Conservation (phyloP, 2,113 vertebrate species). For the Leuciscus idus region DNA sequence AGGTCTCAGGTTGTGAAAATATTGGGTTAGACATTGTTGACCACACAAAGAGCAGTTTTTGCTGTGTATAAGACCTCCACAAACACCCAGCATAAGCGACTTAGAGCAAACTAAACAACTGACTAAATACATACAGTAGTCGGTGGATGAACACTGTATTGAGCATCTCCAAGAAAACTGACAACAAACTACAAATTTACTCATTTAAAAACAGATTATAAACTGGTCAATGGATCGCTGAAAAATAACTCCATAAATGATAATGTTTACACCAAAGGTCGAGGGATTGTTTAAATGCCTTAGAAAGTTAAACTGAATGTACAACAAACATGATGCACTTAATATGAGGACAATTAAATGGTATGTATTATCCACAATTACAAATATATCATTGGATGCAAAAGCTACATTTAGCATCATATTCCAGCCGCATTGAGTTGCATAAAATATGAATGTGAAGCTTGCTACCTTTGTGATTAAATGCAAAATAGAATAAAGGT, state of each 20-base stretch:
- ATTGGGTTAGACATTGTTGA: background rate
- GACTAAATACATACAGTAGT: background rate
- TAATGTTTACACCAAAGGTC: slow-evolving; percentile 87
- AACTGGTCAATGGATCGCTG: background rate
- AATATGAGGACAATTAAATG: slow-evolving; percentile 76
- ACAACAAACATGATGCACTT: slow-evolving; percentile 86
- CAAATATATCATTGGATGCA: slow-evolving; percentile 15
- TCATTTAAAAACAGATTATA: slow-evolving; percentile 55
- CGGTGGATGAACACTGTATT: background rate
- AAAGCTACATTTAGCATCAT: slow-evolving; percentile 70
- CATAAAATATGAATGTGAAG: slow-evolving; percentile 18
- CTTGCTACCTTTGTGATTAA: slow-evolving; percentile 15
- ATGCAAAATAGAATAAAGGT: slow-evolving; percentile 3
- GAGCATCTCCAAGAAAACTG: background rate
- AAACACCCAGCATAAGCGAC: slow-evolving; percentile 1
- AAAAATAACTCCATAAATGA: slow-evolving; percentile 60
- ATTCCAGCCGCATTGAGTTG: slow-evolving; percentile 60
- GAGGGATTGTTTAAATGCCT: slow-evolving; percentile 84
- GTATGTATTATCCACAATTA: slow-evolving; percentile 66
- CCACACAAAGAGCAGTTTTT: background rate
- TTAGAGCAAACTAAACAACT: slow-evolving; percentile 6
- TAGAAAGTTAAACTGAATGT: slow-evolving; percentile 93
- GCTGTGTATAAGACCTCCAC: background rate
- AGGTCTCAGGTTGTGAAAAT: background rate
- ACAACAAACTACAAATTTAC: slow-evolving; percentile 5